Base-by-base conservation (phyloP, 1,140 invertebrate genomes). In the Aphidius gifuensis region DNA sequence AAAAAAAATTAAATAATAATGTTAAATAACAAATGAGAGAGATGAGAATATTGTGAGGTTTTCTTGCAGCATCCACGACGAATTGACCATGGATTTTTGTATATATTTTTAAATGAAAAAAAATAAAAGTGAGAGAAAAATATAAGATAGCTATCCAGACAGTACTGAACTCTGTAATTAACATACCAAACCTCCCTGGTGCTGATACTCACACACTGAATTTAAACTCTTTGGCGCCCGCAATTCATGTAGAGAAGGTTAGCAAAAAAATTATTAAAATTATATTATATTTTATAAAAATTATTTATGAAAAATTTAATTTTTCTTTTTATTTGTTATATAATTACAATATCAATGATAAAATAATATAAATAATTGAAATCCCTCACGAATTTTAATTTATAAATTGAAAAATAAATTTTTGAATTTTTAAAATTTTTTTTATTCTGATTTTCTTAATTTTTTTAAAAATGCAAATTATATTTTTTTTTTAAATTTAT, bases 81-180 rank as follows among this genome's bases (percentile, higher is more conserved):
- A 67, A 67, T 64, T 60, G 62, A 32, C 23, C 23, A 7, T 53
- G 43, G 51, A 42, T 51, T 54, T 47, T 44, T 48, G 4, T 1
- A 1, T 32, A 32, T 32, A 32, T 32, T 32, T 32, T 32, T 32
- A 32, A 32, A 32, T 32, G 1, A 32, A 32, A 32, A 32, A 3
- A 32, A 32, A 32, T 32, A 32, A 21, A 45, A 42, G 59, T 51
- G 38, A 48, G 47, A 38, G 16, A 38, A 42, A 9, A 42, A 43
- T 42, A 57, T 49, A 61, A 67, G 61, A 65, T 65, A 66, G 64
- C 59, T 58, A 66, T 64, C 62, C 58, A 70, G 66, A 70, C 66
- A 69, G 67, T 69, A 66, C 69, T 66, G 69, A 67, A 71, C 72
- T 69, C 74, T 79, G 75, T 79, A 79, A 80, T 80, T 80, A 80